Base-by-base conservation (phyloP, 2,113 vertebrate genomes). In the Archocentrus centrarchus region DNA sequence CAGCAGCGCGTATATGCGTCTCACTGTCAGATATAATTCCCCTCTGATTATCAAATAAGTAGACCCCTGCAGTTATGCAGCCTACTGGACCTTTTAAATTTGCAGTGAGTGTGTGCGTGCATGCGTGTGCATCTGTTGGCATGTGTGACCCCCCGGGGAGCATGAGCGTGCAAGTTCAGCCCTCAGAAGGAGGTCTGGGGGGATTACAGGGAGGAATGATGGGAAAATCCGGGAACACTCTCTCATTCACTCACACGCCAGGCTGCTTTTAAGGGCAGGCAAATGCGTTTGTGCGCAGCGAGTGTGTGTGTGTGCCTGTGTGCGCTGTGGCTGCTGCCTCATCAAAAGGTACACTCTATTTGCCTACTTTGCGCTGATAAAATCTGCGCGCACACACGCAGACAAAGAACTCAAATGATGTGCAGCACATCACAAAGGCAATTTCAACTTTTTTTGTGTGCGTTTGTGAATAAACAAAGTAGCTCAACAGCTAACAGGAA, bases 171-270 rank as follows among this genome's bases (percentile, higher is more conserved):
- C 92, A 92, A 91, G 90, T 88, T 86, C 91, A 89, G 80, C 83
- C 89, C 93, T 91, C 90, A 90, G 92, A 91, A 92, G 92, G 88
- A 95, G 89, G 92, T 93, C 93, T 94, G 60, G 82, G 89, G 92
- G 93, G 93, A 94, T 94, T 92, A 94, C 85, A 93, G 91, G 91
- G 82, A 92, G 93, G 90, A 93, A 89, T 86, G 92, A 94, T 93
- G 93, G 93, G 93, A 92, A 94, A 94, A 93, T 94, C 91, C 93
- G 88, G 90, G 92, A 93, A 90, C 88, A 90, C 89, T 93, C 91
- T 91, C 87, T 93, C 85, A 88, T 90, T 93, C 85, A 78, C 92
- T 94, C 92, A 92, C 93, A 94, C 89, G 91, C 60, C 92, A 95
- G 80, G 41, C 90, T 91, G 93, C 91, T 94, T 93, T 93, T 93